Percentiles rank a stretch among this genome's conserved stretches.
Evolutionary conservation across 2,797 vertebrate genomes (phyloP).

Genomic region (Tokudaia tokunoshimensis): DNA sequence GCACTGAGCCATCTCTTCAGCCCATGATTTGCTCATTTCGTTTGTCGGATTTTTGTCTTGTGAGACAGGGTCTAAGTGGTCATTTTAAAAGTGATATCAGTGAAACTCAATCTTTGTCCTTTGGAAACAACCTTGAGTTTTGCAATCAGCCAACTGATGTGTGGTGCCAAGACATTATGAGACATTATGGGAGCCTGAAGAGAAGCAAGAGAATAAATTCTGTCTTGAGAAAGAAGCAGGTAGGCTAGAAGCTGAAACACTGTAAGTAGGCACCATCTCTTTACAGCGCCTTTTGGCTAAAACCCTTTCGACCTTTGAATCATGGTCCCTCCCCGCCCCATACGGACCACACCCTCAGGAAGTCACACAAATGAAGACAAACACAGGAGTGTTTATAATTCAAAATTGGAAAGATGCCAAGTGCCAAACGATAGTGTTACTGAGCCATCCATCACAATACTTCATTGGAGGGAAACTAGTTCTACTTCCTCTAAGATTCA

Average conservation of each 20-base stretch:
- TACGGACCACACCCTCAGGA: constrained; percentile 60
- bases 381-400: neutral
- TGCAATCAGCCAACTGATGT: neutral
- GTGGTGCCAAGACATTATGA: neutral
- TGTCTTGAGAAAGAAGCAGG: neutral
- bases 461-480: neutral
- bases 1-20: neutral
- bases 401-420: constrained; percentile 4
- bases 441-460: too few relatives aligned
- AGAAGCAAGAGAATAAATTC: neutral
- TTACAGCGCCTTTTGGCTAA: neutral
- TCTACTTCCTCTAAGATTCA: neutral
- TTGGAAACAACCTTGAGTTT: neutral
- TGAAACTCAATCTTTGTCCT: neutral
- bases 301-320: neutral
- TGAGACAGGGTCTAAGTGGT: neutral
- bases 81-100: constrained; percentile 10
- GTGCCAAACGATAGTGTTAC: neutral
- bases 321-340: neutral
- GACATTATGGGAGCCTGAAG: neutral
- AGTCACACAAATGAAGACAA: neutral
- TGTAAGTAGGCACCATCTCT: neutral
- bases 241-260: neutral
- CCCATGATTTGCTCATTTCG: neutral
- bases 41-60: neutral